Evolutionary conservation across 1,140 invertebrate species (phyloP).

Genomic region (Pogonus chalceus): DNA sequence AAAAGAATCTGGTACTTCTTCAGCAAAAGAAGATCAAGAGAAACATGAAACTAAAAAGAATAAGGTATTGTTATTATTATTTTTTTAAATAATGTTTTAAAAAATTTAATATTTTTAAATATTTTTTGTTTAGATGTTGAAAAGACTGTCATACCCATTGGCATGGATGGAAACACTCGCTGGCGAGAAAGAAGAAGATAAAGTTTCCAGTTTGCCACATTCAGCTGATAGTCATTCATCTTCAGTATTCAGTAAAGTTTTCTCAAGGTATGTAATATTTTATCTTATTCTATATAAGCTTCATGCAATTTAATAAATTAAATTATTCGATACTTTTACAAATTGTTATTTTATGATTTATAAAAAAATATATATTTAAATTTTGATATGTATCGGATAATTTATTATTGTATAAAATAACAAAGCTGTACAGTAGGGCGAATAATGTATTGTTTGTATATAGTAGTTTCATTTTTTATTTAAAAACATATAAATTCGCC

Average conservation of each 20-base stretch:
- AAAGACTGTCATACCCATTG: constrained; percentile 81
- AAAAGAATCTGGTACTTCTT: constrained; percentile 27
- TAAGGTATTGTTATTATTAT: constrained; percentile 39
- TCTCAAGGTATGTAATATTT: constrained; percentile 59
- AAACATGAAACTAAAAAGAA: constrained; percentile 49
- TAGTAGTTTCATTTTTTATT: too few relatives aligned
- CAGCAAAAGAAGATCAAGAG: constrained; percentile 38
- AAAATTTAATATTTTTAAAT: neutral
- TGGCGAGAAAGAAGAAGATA: constrained; percentile 47
- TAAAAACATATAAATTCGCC: too few relatives aligned
- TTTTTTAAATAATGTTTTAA: neutral
- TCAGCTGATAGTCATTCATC: constrained; percentile 55
- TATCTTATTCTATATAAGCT: neutral
- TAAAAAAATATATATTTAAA: too few relatives aligned
- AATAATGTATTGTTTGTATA: too few relatives aligned
- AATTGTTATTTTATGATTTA: too few relatives aligned
- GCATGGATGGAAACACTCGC: constrained; percentile 84
- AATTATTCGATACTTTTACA: neutral
- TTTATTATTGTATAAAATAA: too few relatives aligned
- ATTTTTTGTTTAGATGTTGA: constrained; percentile 59
- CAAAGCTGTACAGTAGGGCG: too few relatives aligned
- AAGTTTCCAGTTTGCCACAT: constrained; percentile 45
- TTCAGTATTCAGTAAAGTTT: constrained; percentile 79
- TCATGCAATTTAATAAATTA: neutral
- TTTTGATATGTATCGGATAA: too few relatives aligned